Percentiles rank a stretch among this genome's conserved stretches.
phyloP scores from a whole-genome alignment of 2,888 invertebrate genomes.

The Ophonus ardosiacus region DNA sequence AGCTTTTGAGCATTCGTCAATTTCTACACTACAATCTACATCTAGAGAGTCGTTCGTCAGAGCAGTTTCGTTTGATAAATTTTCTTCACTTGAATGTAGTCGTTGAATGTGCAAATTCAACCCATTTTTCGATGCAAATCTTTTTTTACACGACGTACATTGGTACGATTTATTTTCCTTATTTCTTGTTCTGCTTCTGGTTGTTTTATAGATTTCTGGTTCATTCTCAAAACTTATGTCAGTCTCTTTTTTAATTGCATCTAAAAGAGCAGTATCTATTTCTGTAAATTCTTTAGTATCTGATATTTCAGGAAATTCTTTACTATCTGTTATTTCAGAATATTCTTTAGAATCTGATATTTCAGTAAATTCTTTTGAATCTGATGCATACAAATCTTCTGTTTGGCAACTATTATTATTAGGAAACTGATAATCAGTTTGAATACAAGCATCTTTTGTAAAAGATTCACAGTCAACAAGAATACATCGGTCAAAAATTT shows the following conservation, averaged over 20 bases:
- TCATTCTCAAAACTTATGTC: slow-evolving; percentile 47
- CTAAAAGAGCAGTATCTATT: slow-evolving; percentile 44
- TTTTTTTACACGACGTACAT: slow-evolving; percentile 61
- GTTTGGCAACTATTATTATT: slow-evolving; percentile 26
- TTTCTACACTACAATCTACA: slow-evolving; percentile 30
- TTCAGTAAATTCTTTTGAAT: slow-evolving; percentile 29
- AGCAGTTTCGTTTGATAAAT: slow-evolving; percentile 56
- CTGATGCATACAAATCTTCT: slow-evolving; percentile 26
- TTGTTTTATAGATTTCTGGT: slow-evolving; percentile 23
- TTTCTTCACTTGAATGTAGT: slow-evolving; percentile 62
- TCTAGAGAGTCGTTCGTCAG: slow-evolving; percentile 54
- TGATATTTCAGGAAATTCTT: slow-evolving; percentile 25
- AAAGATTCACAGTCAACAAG: slow-evolving; percentile 62
- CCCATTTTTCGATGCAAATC: slow-evolving; percentile 65
- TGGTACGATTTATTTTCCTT: slow-evolving; percentile 58
- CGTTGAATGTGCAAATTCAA: slow-evolving; percentile 64
- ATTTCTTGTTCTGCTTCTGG: slow-evolving; percentile 51
- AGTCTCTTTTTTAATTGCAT: slow-evolving; percentile 60
- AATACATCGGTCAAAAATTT: slow-evolving; percentile 65
- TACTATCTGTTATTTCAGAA: slow-evolving; percentile 27
- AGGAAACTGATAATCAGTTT: slow-evolving; percentile 64
- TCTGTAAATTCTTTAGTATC: slow-evolving; percentile 38
- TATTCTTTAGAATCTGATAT: slow-evolving; percentile 30
- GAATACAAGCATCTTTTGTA: slow-evolving; percentile 65
- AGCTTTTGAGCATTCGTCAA: slow-evolving; percentile 35